Evolutionary conservation across 2,113 vertebrate genomes (phyloP).

Genomic region (Nibea coibor): DNA sequence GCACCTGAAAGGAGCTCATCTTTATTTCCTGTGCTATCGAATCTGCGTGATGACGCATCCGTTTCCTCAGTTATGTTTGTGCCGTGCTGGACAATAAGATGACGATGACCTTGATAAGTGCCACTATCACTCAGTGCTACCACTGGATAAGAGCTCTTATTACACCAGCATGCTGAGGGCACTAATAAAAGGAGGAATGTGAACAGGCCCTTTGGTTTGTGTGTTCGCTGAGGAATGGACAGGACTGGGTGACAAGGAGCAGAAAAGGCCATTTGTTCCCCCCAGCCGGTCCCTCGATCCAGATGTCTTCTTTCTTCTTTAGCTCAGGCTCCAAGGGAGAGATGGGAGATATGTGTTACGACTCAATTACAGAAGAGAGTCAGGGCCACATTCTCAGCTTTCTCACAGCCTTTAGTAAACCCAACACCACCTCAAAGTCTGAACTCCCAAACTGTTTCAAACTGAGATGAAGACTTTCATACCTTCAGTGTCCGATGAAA

Average conservation of each 20-base stretch:
- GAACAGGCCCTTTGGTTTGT: constrained; percentile 26
- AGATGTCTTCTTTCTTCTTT: constrained; percentile 55
- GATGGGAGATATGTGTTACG: constrained; percentile 37
- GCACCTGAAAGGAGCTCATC: no score
- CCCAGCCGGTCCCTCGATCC: constrained; percentile 31
- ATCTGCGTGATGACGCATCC: background rate
- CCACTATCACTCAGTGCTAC: constrained; percentile 14
- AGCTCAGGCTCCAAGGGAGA: constrained; percentile 20
- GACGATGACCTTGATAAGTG: constrained; percentile 7
- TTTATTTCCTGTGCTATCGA: background rate
- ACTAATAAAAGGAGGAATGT: constrained; percentile 41
- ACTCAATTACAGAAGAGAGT: constrained; percentile 19
- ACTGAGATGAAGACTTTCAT: background rate
- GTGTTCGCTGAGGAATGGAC: constrained; percentile 19
- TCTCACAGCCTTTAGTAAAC: background rate
- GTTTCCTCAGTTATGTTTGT: no score
- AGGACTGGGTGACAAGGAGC: constrained; percentile 33
- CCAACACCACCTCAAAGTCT: background rate
- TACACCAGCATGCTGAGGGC: constrained; percentile 16
- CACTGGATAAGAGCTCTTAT: constrained; percentile 23
- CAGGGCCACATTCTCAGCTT: background rate
- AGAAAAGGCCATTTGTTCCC: constrained; percentile 68
- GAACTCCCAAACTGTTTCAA: background rate
- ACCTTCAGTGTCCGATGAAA: background rate
- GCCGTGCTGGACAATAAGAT: background rate